Percentiles rank a stretch among this genome's conserved stretches.
Evolutionary conservation across 2,888 invertebrate genomes (phyloP).

Genomic region (Protophormia terraenovae): DNA sequence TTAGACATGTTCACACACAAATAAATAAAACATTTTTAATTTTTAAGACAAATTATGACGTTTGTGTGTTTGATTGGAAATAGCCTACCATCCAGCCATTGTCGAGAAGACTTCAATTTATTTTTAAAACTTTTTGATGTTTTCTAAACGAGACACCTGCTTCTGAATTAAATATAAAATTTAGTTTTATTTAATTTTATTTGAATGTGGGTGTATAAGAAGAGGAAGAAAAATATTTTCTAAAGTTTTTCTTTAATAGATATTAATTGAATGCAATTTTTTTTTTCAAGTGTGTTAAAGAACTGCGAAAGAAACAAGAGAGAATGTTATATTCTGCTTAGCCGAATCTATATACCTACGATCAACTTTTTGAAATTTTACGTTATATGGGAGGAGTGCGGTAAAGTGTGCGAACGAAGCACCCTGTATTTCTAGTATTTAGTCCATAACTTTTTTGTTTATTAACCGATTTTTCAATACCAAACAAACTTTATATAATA

Average conservation of each 20-base stretch:
- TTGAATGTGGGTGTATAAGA: not conserved
- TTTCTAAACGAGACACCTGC: not conserved
- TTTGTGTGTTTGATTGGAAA: not conserved
- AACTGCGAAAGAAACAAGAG: too few species aligned
- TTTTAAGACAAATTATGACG: not conserved
- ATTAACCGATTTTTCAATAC: too few species aligned
- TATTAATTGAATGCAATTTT: not conserved
- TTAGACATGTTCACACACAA: not conserved
- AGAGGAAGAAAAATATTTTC: not conserved
- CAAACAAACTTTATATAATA: too few species aligned
- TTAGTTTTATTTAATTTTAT: not conserved
- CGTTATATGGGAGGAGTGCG: too few species aligned
- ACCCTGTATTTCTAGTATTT: too few species aligned
- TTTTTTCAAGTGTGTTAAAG: too few species aligned
- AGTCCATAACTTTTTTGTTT: too few species aligned
- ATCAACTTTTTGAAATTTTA: too few species aligned
- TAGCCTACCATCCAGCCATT: not conserved
- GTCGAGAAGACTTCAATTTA: not conserved
- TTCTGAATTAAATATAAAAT: not conserved
- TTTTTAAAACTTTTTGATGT: conserved; percentile 4
- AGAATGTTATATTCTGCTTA: too few species aligned
- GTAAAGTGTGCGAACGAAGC: too few species aligned
- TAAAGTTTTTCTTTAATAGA: not conserved
- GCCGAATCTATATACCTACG: too few species aligned
- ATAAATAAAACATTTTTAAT: not conserved